Conservation (phyloP, 2,113 vertebrate genomes). For the Tachycineta bicolor region DNA sequence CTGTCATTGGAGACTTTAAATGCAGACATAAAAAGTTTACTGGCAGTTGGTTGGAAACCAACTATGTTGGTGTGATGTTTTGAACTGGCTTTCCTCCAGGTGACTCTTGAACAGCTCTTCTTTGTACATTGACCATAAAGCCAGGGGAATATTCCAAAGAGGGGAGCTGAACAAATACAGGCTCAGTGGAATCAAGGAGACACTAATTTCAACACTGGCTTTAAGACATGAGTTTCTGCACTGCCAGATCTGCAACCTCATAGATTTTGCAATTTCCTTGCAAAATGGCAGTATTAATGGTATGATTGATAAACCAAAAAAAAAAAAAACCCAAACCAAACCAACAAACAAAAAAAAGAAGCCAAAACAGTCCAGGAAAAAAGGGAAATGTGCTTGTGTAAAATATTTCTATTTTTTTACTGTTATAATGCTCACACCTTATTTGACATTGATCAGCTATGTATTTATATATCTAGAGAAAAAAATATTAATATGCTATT, state of each 20-base stretch:
- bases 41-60: background rate
- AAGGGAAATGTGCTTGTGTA: background rate
- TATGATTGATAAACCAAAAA: background rate
- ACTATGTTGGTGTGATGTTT: background rate
- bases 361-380: background rate
- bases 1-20: background rate
- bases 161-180: constrained; percentile 1
- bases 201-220: background rate
- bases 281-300: background rate
- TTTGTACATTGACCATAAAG: constrained; percentile 11
- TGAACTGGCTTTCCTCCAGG: constrained; percentile 18
- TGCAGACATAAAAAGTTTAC: background rate
- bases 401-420: background rate
- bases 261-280: background rate
- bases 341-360: background rate
- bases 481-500: background rate
- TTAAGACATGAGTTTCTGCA: background rate
- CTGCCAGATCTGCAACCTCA: background rate
- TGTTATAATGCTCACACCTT: background rate
- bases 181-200: constrained; percentile 1
- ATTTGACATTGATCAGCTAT: background rate
- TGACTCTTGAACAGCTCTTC: constrained; percentile 15
- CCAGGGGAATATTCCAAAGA: background rate
- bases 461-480: background rate
- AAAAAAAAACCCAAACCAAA: background rate